A percentile compares a stretch with the other conserved stretches of the same genome.
These are phyloP conservation scores for Aphrophora alni DNA, from an alignment of 2,888 invertebrate genomes.

Conservation along the genomic window DNA sequence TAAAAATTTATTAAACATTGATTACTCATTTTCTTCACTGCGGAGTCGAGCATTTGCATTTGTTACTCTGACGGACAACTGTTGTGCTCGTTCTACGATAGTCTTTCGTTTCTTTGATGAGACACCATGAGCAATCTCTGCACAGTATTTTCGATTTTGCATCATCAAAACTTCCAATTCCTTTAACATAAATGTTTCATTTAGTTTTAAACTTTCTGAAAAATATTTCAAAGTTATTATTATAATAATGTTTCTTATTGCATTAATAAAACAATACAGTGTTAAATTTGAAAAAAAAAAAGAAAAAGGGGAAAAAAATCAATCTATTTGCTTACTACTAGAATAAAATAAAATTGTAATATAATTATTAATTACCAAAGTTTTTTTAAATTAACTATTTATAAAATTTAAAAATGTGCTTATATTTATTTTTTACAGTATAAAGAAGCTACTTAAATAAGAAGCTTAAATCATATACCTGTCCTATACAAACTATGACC, in stretches of 20 bases:
- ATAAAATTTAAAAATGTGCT: no score
- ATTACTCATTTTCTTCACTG: constrained; percentile 98
- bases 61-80: constrained; percentile 93
- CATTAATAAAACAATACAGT: neutral
- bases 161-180: constrained; percentile 98
- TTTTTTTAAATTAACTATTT: no score
- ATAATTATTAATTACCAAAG: no score
- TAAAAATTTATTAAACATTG: constrained; percentile 24
- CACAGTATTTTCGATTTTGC: constrained; percentile 98
- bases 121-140: constrained; percentile 97
- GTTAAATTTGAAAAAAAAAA: no score
- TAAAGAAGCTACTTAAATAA: no score
- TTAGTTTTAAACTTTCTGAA: no score
- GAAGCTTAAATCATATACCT: no score
- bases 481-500: no score
- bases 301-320: no score
- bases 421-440: no score
- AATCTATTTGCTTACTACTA: no score
- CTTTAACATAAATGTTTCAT: constrained; percentile 58
- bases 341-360: no score
- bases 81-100: constrained; percentile 96
- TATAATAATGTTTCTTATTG: neutral
- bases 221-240: neutral
- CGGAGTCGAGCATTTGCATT: constrained; percentile 96
- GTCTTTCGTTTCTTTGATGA: constrained; percentile 96